Evolutionary conservation across 2,888 invertebrate species (phyloP).

Genomic region (Palloptera scutellata): DNA sequence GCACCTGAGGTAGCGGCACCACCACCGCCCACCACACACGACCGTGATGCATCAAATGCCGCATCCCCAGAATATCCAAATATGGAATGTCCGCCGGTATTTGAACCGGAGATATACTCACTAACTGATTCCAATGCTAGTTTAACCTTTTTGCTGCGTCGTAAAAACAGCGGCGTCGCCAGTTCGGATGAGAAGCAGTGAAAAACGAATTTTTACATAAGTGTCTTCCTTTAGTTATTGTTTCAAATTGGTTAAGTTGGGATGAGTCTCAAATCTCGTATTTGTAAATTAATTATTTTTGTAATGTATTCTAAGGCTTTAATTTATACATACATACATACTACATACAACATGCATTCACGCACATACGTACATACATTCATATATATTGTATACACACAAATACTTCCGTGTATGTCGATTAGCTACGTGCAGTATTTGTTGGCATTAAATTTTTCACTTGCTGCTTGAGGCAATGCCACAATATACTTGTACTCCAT

Average conservation of each 20-base stretch:
- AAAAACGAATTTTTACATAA: slow-evolving; percentile 14
- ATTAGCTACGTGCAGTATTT: too few species aligned
- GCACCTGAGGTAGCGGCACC: slow-evolving; percentile 47
- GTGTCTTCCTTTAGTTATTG: slow-evolving; percentile 33
- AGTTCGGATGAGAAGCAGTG: slow-evolving; percentile 20
- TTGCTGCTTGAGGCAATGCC: too few species aligned
- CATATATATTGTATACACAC: too few species aligned
- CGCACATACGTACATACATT: too few species aligned
- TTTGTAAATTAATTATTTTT: slow-evolving; percentile 23
- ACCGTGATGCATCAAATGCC: slow-evolving; percentile 41
- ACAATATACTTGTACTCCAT: too few species aligned
- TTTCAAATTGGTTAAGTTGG: slow-evolving; percentile 17
- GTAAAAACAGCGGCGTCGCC: slow-evolving; percentile 52
- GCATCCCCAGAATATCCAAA: slow-evolving; percentile 73
- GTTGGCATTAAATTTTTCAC: too few species aligned
- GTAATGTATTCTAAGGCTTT: slow-evolving; percentile 12
- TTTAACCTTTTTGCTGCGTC: slow-evolving; percentile 57
- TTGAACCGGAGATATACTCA: slow-evolving; percentile 85
- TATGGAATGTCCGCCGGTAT: slow-evolving; percentile 85
- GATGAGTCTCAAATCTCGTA: slow-evolving; percentile 13
- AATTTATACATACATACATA: too few species aligned
- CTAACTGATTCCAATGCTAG: slow-evolving; percentile 66
- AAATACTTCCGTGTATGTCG: too few species aligned
- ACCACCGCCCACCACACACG: slow-evolving; percentile 43
- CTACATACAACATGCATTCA: too few species aligned